phyloP scores from a whole-genome alignment of 2,113 vertebrate genomes.

The Silurus asotus region DNA sequence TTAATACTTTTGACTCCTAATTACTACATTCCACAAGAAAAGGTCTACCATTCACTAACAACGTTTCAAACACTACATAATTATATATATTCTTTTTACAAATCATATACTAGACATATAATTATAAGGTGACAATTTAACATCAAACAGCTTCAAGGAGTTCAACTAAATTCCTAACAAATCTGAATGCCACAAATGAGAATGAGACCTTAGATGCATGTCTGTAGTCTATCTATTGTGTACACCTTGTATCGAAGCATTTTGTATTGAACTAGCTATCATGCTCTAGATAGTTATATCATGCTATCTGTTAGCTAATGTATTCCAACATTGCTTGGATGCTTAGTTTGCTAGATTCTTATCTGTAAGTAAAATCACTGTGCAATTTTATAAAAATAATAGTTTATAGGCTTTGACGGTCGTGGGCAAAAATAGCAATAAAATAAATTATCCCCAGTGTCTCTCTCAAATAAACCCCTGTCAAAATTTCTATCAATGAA shows the following conservation, averaged over 20 bases:
- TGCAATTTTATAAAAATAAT: background rate
- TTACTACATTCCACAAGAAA: background rate
- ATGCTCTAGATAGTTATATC: background rate
- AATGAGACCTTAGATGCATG: background rate
- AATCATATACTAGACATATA: background rate
- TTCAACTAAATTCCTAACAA: background rate
- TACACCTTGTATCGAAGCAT: background rate
- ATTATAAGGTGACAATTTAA: background rate
- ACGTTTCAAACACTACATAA: background rate
- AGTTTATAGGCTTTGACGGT: background rate
- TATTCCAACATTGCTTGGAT: background rate
- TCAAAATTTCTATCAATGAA: background rate
- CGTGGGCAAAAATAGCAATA: too few relatives aligned
- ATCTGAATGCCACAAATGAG: background rate
- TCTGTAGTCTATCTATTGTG: background rate
- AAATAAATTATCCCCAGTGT: background rate
- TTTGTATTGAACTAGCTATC: background rate
- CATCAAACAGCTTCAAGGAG: background rate
- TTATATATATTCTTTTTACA: background rate
- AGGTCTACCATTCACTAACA: background rate
- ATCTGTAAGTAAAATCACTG: background rate
- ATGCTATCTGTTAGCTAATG: background rate
- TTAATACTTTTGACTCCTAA: slow-evolving; percentile 6
- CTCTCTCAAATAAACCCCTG: background rate
- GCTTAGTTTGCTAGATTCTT: background rate